A percentile compares a stretch with the other conserved stretches of the same genome.
phyloP scores from a whole-genome alignment of 1,140 invertebrate genomes.

The Anastrepha obliqua region DNA sequence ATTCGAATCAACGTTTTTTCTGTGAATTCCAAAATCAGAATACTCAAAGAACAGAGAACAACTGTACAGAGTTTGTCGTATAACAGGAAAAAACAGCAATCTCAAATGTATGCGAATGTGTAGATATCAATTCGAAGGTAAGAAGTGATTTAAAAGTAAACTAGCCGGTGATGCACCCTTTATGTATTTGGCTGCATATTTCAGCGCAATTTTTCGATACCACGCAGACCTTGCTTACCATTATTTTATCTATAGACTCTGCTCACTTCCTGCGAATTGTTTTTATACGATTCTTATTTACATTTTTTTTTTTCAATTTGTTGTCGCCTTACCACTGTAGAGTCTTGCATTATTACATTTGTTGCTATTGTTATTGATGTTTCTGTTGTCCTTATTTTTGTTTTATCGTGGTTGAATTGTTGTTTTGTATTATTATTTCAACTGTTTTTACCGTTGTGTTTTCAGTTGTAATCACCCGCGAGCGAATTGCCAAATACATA shows the following conservation, averaged over 20 bases:
- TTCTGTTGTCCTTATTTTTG: not conserved
- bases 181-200: too few species aligned
- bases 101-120: too few species aligned
- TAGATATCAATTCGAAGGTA: too few species aligned
- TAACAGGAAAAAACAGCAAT: too few species aligned
- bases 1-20: too few species aligned
- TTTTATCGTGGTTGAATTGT: constrained; percentile 7
- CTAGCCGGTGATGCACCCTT: too few species aligned
- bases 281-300: not conserved
- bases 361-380: not conserved
- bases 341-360: constrained; percentile 6
- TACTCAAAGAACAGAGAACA: too few species aligned
- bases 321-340: not conserved
- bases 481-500: constrained; percentile 5
- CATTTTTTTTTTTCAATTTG: not conserved
- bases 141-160: too few species aligned
- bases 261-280: not conserved
- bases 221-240: not conserved
- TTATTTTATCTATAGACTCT: not conserved
- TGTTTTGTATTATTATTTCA: constrained; percentile 47
- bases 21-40: too few species aligned
- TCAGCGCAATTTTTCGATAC: not conserved
- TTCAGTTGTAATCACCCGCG: constrained; percentile 28
- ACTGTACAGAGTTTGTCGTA: too few species aligned
- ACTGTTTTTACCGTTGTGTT: constrained; percentile 28